A percentile compares a stretch with the other conserved stretches of the same genome.
These are phyloP conservation scores for Heloderma charlesbogerti DNA, from an alignment of 2,113 vertebrate genomes.

Conservation along the genomic window DNA sequence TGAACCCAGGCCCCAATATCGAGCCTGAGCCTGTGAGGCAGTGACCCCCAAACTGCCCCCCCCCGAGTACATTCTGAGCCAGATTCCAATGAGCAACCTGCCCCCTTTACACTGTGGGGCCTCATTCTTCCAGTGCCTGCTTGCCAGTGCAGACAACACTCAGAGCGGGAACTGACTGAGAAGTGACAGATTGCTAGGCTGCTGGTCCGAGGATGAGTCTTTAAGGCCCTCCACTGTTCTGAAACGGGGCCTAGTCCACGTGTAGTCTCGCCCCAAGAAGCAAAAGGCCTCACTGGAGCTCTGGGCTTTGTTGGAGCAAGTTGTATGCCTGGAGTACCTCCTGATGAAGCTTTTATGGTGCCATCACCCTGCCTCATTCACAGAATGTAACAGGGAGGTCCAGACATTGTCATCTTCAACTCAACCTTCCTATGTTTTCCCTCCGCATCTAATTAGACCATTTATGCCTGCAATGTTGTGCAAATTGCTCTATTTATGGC, in stretches of 20 bases:
- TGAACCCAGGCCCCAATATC: too few species aligned
- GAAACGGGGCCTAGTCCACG: background rate
- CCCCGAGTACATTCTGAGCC: background rate
- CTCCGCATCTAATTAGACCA: too few species aligned
- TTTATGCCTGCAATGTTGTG: too few species aligned
- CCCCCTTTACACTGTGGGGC: background rate
- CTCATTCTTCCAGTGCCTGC: background rate
- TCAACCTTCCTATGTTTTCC: too few species aligned
- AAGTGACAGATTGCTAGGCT: background rate
- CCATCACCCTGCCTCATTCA: too few species aligned
- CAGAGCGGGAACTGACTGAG: background rate
- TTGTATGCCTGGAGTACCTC: too few species aligned
- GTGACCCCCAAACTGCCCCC: background rate
- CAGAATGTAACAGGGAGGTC: too few species aligned
- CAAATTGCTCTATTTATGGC: too few species aligned
- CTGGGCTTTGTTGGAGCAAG: background rate
- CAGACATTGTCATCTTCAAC: too few species aligned
- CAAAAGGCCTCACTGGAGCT: background rate
- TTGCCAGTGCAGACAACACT: background rate
- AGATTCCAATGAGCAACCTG: background rate
- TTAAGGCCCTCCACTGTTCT: too few species aligned
- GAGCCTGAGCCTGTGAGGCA: background rate
- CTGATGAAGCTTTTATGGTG: too few species aligned
- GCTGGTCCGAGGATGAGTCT: background rate
- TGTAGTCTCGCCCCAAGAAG: background rate